Conservation (phyloP, 1,140 invertebrate genomes). For the Thaumetopoea pityocampa region DNA sequence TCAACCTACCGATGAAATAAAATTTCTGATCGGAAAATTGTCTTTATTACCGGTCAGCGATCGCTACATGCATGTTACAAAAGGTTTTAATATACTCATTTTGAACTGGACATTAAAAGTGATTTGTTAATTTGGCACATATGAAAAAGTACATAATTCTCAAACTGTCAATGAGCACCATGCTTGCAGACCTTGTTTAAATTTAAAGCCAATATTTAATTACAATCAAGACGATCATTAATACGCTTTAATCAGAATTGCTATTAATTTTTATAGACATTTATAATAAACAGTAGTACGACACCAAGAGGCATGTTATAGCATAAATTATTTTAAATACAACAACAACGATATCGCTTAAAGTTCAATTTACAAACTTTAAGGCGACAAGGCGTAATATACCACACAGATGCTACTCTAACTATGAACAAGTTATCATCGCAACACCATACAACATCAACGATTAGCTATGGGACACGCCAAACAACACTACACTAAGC, state of each 20-base stretch:
- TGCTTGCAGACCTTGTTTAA: slow-evolving; percentile 44
- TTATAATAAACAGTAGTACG: not conserved
- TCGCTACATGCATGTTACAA: too few species aligned
- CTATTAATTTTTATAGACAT: slow-evolving; percentile 6
- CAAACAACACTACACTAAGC: slow-evolving; percentile 70
- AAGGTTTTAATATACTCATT: too few species aligned
- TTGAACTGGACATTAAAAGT: too few species aligned
- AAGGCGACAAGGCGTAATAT: slow-evolving; percentile 41
- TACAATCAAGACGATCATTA: too few species aligned
- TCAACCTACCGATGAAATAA: too few species aligned
- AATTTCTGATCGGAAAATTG: too few species aligned
- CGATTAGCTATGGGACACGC: slow-evolving; percentile 67
- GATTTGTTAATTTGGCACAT: too few species aligned
- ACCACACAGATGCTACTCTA: slow-evolving; percentile 69
- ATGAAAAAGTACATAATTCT: slow-evolving; percentile 2
- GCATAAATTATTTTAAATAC: slow-evolving; percentile 10
- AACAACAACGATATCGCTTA: slow-evolving; percentile 26
- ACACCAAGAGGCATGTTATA: slow-evolving; percentile 8
- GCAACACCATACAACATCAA: slow-evolving; percentile 72
- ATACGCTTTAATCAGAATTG: too few species aligned
- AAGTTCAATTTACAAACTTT: slow-evolving; percentile 58
- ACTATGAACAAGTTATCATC: slow-evolving; percentile 50
- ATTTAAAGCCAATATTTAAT: not conserved
- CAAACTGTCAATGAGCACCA: slow-evolving; percentile 47
- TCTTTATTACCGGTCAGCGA: too few species aligned